Evolutionary conservation across 2,113 vertebrate species (phyloP), one percentile per base, ranked within the genome.

Genomic region (Sinosuthora webbiana): DNA sequence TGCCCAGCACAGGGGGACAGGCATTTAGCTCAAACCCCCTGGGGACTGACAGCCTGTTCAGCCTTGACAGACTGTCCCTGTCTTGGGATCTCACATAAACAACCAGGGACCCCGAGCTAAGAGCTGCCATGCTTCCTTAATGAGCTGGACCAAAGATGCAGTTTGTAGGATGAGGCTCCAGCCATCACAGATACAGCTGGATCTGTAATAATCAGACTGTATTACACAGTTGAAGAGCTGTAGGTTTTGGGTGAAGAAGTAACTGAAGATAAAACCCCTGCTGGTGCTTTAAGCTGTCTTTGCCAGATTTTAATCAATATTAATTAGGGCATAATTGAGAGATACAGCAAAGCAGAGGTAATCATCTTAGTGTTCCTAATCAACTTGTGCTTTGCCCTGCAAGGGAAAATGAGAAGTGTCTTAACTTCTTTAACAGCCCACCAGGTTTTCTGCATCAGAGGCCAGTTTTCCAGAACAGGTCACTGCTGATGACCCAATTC

Each of bases 101-200:
- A 37, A 1, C 27, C n/a, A 4, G 9, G 5, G 31, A 67, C 35
- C 35, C 21, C 0, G 1, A 27, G 67, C 41, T 25, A 3, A 47
- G n/a, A 74, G 15, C 35, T 39, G 1, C 69, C 24, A 1, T 3
- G 37, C 35, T 20, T 30, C 13, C 27, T 16, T 45, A 16, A n/a
- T 37, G 28, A 57, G 30, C 52, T 1, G 2, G 30, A 5, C 14
- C 2, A 5, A 27, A 35, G 62, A 4, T 9, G 41, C 42, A 33
- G 11, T n/a, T 49, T 41, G 65, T 10, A 35, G 56, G 24, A 52
- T 42, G 30, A 68, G 70, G 37, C 30, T 89, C n/a, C 70, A 76
- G 35, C 47, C 70, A 31, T 5, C 33, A 9, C 25, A 41, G 47
- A 13, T 13, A 23, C 35, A 63, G 41, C 15, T 77, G 78, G 55